Percentiles rank a stretch among this genome's conserved stretches.
These are phyloP conservation scores for Hyaena hyaena DNA, from an alignment of 2,113 vertebrate genomes.

Conservation along the genomic window DNA sequence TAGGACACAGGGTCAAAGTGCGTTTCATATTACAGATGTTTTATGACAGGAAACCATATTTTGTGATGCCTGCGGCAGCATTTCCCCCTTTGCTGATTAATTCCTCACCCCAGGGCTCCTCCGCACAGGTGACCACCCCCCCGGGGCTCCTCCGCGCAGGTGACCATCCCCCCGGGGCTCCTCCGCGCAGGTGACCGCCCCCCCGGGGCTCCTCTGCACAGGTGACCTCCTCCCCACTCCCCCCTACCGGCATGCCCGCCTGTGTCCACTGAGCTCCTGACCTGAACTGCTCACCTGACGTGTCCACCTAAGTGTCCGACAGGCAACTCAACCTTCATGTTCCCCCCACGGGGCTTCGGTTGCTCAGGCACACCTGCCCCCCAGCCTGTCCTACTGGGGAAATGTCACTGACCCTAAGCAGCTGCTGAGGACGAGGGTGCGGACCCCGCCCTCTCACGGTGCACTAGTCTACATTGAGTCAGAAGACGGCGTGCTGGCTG, in stretches of 20 bases:
- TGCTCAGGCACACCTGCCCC: not conserved
- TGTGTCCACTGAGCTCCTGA: not conserved
- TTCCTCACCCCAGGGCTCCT: not conserved
- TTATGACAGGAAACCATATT: not conserved
- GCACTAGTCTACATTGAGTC: not conserved
- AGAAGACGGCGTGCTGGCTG: not conserved
- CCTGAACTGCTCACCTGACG: accelerated
- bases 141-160: too few species aligned
- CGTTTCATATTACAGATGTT: not conserved
- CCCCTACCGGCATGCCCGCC: accelerated
- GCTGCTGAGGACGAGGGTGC: not conserved
- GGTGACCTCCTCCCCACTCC: too few species aligned
- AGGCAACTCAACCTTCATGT: not conserved
- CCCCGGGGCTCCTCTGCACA: not conserved
- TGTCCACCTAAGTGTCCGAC: not conserved
- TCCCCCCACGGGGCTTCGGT: not conserved
- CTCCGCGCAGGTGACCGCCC: too few species aligned
- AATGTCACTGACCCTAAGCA: not conserved
- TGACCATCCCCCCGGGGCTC: too few species aligned
- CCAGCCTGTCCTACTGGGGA: not conserved
- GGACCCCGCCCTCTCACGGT: not conserved
- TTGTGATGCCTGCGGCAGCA: not conserved
- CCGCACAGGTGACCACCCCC: too few species aligned
- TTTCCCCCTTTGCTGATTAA: not conserved
- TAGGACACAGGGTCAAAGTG: not conserved